Conservation (phyloP, 1,140 invertebrate genomes). For the Bombyx mandarina region DNA sequence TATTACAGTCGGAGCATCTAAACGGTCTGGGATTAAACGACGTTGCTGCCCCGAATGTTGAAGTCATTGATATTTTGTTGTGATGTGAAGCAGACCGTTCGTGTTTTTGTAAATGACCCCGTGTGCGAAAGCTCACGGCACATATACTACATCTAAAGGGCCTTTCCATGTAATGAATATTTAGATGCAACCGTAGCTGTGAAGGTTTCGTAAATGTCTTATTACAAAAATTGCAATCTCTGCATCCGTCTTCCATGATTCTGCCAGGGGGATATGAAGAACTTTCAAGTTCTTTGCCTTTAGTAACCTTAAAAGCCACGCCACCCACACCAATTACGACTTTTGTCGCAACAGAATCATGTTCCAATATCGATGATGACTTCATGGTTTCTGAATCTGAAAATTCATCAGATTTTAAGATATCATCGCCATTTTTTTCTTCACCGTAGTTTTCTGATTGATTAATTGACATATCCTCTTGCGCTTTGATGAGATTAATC, state of each 20-base stretch:
- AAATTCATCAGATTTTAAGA: constrained; percentile 32
- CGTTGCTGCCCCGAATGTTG: constrained; percentile 86
- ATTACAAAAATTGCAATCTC: constrained; percentile 89
- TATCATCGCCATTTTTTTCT: constrained; percentile 26
- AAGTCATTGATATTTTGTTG: constrained; percentile 91
- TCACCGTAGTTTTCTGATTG: constrained; percentile 39
- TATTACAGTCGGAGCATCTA: constrained; percentile 95
- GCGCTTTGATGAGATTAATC: constrained; percentile 67
- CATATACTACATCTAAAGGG: constrained; percentile 93
- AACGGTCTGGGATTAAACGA: constrained; percentile 93
- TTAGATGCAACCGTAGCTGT: constrained; percentile 92
- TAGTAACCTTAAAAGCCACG: constrained; percentile 62
- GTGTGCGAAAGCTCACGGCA: constrained; percentile 90
- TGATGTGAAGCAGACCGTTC: constrained; percentile 91
- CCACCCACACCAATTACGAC: constrained; percentile 68
- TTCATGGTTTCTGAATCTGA: constrained; percentile 40
- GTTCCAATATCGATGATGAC: constrained; percentile 31
- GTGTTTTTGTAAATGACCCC: constrained; percentile 93
- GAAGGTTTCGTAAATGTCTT: constrained; percentile 93
- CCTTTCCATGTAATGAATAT: constrained; percentile 96
- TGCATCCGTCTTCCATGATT: constrained; percentile 82
- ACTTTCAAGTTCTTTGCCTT: constrained; percentile 60
- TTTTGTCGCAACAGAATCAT: constrained; percentile 63
- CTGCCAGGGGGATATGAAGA: constrained; percentile 59
- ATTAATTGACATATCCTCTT: constrained; percentile 41